Evolutionary conservation across 2,113 vertebrate genomes (phyloP), one percentile per base, ranked within the genome.

Genomic region (Brienomyrus longianalis): DNA sequence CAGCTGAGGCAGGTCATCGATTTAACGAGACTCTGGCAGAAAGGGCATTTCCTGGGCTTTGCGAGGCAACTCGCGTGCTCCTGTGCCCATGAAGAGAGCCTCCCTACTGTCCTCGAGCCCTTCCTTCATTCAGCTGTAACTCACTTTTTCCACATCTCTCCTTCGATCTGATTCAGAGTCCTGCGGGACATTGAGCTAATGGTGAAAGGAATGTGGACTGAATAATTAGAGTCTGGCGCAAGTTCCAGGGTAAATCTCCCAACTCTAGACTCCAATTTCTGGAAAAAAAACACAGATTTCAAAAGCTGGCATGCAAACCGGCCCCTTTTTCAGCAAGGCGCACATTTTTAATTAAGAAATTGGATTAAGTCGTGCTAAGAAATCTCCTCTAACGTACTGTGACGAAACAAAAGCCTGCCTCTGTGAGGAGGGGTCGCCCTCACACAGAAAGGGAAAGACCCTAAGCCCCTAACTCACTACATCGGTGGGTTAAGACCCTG

Each of bases 111-210:
- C 92, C 89, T 91, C 59, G 50, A 91, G 45, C 86, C 89, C 93
- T 91, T 93, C 89, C 93, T 91, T 93, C 87, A 92, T 92, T 93
- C 87, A 91, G 94, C 95, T 88, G 89, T 56, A 94, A 91, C 94
- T 95, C 92, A 94, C 89, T 92, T 95, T 96, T 96, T 95, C 95
- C 94, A 90, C 90, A 88, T 92, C 92, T 91, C 93, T 94, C 92
- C 93, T 91, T 92, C 92, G 93, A 94, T 93, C 92, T 93, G 94
- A 92, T 84, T 91, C 83, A 31, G 50, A 90, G 88, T 95, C 96
- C 94, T 93, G 90, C 84, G 95, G 95, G 95, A 95, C 93, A 90
- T 91, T 96, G 95, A 96, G 88, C 94, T 97, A 94, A 96, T 93
- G 92, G 93, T 91, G 93, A 91, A 90, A 94, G 93, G 93, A 93